Conservation (phyloP, 2,797 vertebrate species). For the Sitta carolinensis region DNA sequence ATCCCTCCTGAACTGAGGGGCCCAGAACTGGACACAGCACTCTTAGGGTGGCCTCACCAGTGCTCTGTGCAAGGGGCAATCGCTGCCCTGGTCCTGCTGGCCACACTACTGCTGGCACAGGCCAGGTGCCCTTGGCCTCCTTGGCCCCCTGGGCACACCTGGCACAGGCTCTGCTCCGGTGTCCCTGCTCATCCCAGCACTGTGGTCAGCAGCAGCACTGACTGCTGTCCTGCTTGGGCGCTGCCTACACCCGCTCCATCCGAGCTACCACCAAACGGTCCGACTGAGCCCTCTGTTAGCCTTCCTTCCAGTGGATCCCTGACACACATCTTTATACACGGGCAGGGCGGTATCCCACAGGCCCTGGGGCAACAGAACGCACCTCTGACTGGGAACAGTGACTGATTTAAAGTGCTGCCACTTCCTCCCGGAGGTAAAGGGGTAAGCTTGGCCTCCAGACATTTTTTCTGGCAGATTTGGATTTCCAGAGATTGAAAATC, state of each 20-base stretch:
- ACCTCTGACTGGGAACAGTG: not conserved
- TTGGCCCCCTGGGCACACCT: not conserved
- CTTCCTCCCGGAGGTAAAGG: not conserved
- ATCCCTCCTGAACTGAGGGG: not conserved
- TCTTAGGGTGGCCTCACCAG: not conserved
- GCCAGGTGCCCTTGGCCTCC: not conserved
- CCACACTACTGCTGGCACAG: not conserved
- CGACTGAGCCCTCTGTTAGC: not conserved
- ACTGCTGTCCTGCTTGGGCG: not conserved
- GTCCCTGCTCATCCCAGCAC: not conserved
- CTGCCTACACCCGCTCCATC: not conserved
- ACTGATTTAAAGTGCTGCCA: not conserved
- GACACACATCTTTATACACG: not conserved
- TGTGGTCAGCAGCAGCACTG: not conserved
- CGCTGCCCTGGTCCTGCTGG: not conserved
- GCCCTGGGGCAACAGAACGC: not conserved
- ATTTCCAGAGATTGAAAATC: constrained; percentile 48
- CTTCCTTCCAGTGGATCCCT: not conserved
- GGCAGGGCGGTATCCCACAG: not conserved
- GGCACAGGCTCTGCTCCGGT: not conserved
- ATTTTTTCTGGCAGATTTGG: not conserved
- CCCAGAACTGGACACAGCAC: not conserved
- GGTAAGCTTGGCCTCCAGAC: not conserved
- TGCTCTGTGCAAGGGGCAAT: fast-evolving
- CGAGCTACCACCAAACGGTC: not conserved